A percentile compares a stretch with the other conserved stretches of the same genome.
Conservation (phyloP, 2,113 vertebrate species). For the Prietella phreatophila region DNA sequence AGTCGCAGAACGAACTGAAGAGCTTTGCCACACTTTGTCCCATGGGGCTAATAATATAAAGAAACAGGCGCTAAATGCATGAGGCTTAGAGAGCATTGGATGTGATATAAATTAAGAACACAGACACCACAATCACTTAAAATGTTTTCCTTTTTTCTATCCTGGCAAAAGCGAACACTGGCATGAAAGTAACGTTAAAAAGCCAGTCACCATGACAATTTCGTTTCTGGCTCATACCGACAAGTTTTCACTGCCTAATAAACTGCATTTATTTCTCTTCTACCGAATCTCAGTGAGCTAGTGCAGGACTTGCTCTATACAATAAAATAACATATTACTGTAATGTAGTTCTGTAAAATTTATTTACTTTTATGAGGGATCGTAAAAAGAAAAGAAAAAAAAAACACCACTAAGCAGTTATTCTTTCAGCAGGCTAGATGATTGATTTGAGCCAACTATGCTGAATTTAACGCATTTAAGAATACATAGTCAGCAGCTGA, state of each 20-base stretch:
- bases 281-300: background rate
- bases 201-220: background rate
- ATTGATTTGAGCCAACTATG: conserved; percentile 11
- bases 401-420: conserved; percentile 6
- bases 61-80: conserved; percentile 9
- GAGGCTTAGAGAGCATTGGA: background rate
- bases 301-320: background rate
- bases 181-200: background rate
- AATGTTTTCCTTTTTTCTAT: background rate
- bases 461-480: background rate
- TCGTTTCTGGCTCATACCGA: background rate
- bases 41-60: background rate
- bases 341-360: background rate
- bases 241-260: conserved; percentile 29
- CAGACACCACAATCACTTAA: background rate
- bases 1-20: background rate
- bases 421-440: background rate
- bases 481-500: background rate
- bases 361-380: conserved; percentile 27
- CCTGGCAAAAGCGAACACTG: background rate
- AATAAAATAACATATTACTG: conserved; percentile 27
- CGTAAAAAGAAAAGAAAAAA: conserved; percentile 15
- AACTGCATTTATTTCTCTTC: conserved; percentile 28
- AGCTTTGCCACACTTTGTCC: background rate
- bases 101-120: background rate